These are phyloP conservation scores for Phymastichus coffea DNA, from an alignment of 1,140 invertebrate genomes.

Conservation along the genomic window DNA sequence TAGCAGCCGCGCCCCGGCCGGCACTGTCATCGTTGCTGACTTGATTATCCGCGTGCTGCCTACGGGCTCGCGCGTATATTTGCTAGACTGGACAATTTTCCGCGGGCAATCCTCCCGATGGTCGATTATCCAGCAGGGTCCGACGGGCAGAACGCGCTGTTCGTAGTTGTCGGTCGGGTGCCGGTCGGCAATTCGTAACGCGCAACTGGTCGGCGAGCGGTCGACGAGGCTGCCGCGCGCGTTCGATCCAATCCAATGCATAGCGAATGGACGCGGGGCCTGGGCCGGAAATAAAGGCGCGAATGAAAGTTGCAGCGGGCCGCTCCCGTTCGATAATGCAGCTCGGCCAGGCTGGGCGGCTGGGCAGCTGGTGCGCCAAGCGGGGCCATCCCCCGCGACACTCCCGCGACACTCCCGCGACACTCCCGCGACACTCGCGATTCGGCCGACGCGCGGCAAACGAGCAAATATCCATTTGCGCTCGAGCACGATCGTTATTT, in stretches of 20 bases:
- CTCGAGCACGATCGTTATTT: no score
- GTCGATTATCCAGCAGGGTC: no score
- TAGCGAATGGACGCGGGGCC: conserved; percentile 45
- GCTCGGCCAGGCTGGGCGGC: no score
- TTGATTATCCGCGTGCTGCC: conserved; percentile 2
- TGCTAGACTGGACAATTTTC: no score
- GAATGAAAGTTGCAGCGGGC: conserved; percentile 46
- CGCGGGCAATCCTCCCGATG: background rate
- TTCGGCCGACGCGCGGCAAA: background rate
- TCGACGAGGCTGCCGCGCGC: background rate
- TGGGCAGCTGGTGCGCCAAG: no score
- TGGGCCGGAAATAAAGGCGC: conserved; percentile 35
- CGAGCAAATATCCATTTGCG: no score
- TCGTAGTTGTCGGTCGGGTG: no score
- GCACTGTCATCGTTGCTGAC: conserved; percentile 2
- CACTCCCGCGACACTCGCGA: conserved; percentile 31
- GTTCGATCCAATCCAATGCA: conserved; percentile 49
- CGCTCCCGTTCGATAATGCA: conserved; percentile 42
- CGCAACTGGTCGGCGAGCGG: conserved; percentile 34
- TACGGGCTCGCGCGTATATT: background rate
- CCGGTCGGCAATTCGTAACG: conserved; percentile 30
- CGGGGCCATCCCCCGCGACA: no score
- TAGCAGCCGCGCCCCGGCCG: background rate
- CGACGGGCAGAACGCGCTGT: background rate
- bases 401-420: no score